Percentiles rank a stretch among this genome's conserved stretches.
These are phyloP conservation scores for Himalopsyche tibetana DNA, from an alignment of 2,888 invertebrate species.

Conservation along the genomic window DNA sequence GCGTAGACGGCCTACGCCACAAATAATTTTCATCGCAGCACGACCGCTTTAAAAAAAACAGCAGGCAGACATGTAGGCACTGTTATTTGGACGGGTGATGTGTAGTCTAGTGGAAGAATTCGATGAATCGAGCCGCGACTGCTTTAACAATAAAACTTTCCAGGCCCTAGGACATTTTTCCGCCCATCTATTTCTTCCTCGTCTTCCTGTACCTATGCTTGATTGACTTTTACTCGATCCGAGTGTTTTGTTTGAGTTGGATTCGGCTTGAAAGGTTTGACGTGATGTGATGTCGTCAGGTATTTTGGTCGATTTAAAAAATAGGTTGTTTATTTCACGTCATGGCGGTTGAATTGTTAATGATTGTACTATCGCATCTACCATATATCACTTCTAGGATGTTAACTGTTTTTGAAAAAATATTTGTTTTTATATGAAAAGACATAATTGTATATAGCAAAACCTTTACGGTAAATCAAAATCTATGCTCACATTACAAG, in stretches of 20 bases:
- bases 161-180: conserved; percentile 1
- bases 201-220: neutral
- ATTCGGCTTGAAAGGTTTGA: neutral
- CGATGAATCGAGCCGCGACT: neutral
- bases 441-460: too few species aligned
- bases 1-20: neutral
- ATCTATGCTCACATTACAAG: too few species aligned
- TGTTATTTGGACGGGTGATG: neutral
- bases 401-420: too few species aligned
- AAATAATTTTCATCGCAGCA: neutral
- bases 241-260: conserved; percentile 20
- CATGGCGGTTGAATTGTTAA: too few species aligned
- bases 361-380: too few species aligned
- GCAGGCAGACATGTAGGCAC: neutral
- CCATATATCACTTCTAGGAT: too few species aligned
- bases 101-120: neutral
- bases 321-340: too few species aligned
- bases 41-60: neutral
- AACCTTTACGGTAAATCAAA: too few species aligned
- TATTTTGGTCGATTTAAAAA: too few species aligned
- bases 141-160: conserved; percentile 5
- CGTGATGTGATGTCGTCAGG: neutral
- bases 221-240: neutral
- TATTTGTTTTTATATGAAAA: too few species aligned
- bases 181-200: neutral